Evolutionary conservation across 2,797 vertebrate genomes (phyloP), one percentile per base, ranked within the genome.

Genomic region (Adrianichthys oophorus): DNA sequence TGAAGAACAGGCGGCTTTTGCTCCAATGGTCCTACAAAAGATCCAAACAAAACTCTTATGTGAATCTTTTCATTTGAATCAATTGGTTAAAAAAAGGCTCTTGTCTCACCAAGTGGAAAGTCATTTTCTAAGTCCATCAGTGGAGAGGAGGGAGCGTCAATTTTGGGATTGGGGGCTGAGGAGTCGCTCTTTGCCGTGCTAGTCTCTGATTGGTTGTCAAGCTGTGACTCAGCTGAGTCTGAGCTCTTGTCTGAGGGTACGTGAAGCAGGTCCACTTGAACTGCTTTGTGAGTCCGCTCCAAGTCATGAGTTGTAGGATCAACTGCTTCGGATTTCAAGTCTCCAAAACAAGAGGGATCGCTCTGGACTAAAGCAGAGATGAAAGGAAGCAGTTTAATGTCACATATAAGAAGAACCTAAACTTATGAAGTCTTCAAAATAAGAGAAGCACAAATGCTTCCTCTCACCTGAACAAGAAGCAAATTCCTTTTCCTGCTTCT

Each of bases 81-180:
- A 47, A 21, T 21, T 17, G 10, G 52, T 1, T 43, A n/a, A 37
- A n/a, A 21, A 52, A 23, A 13, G 15, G 23, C 4, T 16, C 4
- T 14, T 19, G 50, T 41, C 94, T 54, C 55, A 98, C 97, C 93
- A 72, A 90, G 82, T 13, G 96, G 95, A 73, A 95, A 93, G 87
- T 98, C 97, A 10, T 87, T 89, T 85, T 98, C 96, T 72, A 98
- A 66, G 80, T 98, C 96, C 76, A 94, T 94, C 46, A 94, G 76
- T 17, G 93, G 88, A 15, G 87, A 84, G 17, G 77, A 62, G 8
- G 85, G 79, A 0, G 75, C 48, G 1, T 66, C 75, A 13, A 63
- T 44, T 18, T 69, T 58, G 1, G 17, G 14, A 50, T 4, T 55
- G 21, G 82, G 64, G 60, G 88, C 80, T 1, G 85, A 65, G 1